Evolutionary conservation across 2,888 invertebrate genomes (phyloP).

Genomic region (Luffia ferchaultella): DNA sequence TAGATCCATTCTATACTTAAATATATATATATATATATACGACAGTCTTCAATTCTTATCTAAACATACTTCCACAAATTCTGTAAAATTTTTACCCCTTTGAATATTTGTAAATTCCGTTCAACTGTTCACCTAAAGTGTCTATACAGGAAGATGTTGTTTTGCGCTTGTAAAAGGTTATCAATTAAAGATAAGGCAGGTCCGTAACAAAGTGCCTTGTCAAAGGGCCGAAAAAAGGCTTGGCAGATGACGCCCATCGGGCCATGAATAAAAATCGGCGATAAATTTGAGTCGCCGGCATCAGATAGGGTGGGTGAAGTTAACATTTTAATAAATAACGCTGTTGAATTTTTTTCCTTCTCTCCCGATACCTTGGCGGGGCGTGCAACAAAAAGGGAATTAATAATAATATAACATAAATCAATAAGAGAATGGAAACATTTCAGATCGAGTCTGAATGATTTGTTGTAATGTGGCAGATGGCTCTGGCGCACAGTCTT

Average conservation of each 20-base stretch:
- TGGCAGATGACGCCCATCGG: conserved; percentile 27
- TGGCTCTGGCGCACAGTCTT: conserved; percentile 27
- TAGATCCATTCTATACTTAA: too few species aligned
- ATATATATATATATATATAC: too few species aligned
- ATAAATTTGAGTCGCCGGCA: conserved; percentile 41
- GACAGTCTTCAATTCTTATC: too few species aligned
- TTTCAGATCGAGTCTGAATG: conserved; percentile 54
- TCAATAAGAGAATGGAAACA: conserved; percentile 62
- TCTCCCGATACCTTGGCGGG: conserved; percentile 1
- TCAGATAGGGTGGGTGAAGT: conserved; percentile 46
- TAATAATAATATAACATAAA: conserved; percentile 64
- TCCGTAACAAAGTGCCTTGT: neutral
- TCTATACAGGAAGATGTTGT: too few species aligned
- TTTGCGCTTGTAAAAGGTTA: too few species aligned
- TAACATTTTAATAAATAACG: conserved; percentile 53
- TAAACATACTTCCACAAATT: too few species aligned
- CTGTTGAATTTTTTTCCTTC: conserved; percentile 20
- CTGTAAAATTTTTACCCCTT: too few species aligned
- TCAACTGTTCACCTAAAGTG: too few species aligned
- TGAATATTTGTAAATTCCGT: too few species aligned
- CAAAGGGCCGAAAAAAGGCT: conserved; percentile 15
- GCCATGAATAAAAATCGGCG: conserved; percentile 27
- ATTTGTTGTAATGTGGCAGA: conserved; percentile 60
- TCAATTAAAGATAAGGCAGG: neutral
- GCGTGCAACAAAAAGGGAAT: conserved; percentile 15